These are phyloP conservation scores for Phataginus tetradactyla DNA, from an alignment of 2,797 vertebrate genomes.

Conservation along the genomic window DNA sequence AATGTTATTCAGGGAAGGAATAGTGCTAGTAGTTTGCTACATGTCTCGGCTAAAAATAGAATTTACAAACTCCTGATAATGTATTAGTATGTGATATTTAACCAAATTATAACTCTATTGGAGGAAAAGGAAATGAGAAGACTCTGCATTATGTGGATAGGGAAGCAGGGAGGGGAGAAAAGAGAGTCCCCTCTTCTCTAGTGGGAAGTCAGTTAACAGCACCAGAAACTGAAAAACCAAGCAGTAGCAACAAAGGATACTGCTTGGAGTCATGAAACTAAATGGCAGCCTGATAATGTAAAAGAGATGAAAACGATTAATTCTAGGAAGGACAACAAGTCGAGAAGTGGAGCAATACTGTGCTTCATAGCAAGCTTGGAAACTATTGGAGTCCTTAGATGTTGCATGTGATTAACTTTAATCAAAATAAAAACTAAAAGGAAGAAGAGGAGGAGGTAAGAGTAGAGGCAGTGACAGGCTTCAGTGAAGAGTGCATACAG, in stretches of 20 bases:
- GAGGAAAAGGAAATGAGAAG: not conserved
- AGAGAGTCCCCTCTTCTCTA: not conserved
- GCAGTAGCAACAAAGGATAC: not conserved
- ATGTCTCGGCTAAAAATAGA: not conserved
- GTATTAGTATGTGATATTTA: not conserved
- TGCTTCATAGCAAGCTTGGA: not conserved
- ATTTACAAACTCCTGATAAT: not conserved
- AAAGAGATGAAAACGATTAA: not conserved
- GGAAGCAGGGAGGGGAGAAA: no score
- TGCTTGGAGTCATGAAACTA: not conserved
- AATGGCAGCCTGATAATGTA: not conserved
- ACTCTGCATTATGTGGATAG: not conserved
- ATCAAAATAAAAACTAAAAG: not conserved
- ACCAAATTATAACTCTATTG: not conserved
- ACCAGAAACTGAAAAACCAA: not conserved
- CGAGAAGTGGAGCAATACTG: not conserved
- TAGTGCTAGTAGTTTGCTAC: not conserved
- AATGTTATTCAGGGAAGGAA: not conserved
- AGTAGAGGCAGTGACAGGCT: not conserved
- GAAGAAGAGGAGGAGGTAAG: not conserved
- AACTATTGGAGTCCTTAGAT: not conserved
- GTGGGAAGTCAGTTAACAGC: not conserved
- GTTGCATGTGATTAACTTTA: not conserved
- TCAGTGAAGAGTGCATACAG: not conserved
- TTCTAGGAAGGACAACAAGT: not conserved